Percentiles rank a stretch among this genome's conserved stretches.
These are phyloP conservation scores for Globodera rostochiensis DNA, from an alignment of 1,140 invertebrate species.

Conservation along the genomic window DNA sequence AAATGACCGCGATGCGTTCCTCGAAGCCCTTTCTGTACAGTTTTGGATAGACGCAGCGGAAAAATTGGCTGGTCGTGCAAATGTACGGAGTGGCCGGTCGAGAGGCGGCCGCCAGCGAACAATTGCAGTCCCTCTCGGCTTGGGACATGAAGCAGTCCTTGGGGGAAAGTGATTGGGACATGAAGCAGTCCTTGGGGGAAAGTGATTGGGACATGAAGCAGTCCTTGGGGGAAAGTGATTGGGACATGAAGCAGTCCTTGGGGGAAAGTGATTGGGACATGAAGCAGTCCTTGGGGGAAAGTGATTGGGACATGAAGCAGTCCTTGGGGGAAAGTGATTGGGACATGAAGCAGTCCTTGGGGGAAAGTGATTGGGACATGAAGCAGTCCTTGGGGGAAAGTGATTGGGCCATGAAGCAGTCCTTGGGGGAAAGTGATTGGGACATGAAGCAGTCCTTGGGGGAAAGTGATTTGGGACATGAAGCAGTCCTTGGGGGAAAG, in stretches of 20 bases:
- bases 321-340: too few relatives aligned
- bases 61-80: conserved; percentile 54
- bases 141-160: conserved; percentile 46
- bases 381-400: too few relatives aligned
- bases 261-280: neutral
- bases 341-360: too few relatives aligned
- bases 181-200: conserved; percentile 45
- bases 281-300: too few relatives aligned
- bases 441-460: too few relatives aligned
- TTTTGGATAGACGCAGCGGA: conserved; percentile 46
- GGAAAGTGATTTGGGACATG: too few relatives aligned
- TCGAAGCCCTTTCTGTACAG: conserved; percentile 31
- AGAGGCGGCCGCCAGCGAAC: conserved; percentile 50
- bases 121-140: conserved; percentile 54
- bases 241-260: neutral
- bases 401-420: too few relatives aligned
- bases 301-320: neutral
- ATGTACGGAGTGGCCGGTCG: conserved; percentile 42
- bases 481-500: too few relatives aligned
- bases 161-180: conserved; percentile 11
- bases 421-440: too few relatives aligned
- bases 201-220: conserved; percentile 34
- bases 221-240: conserved; percentile 28
- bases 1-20: conserved; percentile 22
- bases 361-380: too few relatives aligned